Conservation (phyloP, 2,113 vertebrate genomes). For the Sardina pilchardus region DNA sequence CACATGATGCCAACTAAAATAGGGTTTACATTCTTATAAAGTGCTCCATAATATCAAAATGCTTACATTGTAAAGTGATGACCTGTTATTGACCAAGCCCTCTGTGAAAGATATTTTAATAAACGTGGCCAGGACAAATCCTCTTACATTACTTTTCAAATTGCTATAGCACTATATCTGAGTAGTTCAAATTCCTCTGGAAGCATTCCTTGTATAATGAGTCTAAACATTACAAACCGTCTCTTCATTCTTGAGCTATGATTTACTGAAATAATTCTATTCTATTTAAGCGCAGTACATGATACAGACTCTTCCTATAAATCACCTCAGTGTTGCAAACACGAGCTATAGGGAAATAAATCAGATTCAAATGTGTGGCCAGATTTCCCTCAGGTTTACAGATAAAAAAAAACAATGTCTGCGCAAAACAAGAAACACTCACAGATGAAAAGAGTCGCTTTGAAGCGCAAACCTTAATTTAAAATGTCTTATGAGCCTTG, state of each 20-base stretch:
- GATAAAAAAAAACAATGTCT: constrained; percentile 54
- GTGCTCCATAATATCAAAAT: neutral
- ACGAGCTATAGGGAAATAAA: constrained; percentile 56
- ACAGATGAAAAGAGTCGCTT: constrained; percentile 52
- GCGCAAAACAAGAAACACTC: constrained; percentile 49
- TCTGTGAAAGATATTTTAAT: neutral
- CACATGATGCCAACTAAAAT: neutral
- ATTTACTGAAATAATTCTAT: neutral
- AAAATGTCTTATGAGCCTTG: constrained; percentile 69
- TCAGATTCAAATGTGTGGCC: constrained; percentile 63
- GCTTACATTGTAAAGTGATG: neutral
- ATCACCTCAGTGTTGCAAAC: neutral
- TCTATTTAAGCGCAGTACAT: neutral
- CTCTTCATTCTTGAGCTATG: neutral
- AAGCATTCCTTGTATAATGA: neutral
- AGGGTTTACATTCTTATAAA: too few relatives aligned
- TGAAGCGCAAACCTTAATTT: constrained; percentile 58
- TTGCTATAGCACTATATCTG: neutral
- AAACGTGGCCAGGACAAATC: neutral
- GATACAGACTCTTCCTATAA: neutral
- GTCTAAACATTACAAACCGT: neutral
- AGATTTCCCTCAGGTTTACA: constrained; percentile 71
- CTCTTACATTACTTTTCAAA: neutral
- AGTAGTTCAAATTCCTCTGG: neutral
- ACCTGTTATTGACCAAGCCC: neutral